Percentiles rank a stretch among this genome's conserved stretches.
These are phyloP conservation scores for Dendrolimus pini DNA, from an alignment of 2,888 invertebrate species.

Conservation along the genomic window DNA sequence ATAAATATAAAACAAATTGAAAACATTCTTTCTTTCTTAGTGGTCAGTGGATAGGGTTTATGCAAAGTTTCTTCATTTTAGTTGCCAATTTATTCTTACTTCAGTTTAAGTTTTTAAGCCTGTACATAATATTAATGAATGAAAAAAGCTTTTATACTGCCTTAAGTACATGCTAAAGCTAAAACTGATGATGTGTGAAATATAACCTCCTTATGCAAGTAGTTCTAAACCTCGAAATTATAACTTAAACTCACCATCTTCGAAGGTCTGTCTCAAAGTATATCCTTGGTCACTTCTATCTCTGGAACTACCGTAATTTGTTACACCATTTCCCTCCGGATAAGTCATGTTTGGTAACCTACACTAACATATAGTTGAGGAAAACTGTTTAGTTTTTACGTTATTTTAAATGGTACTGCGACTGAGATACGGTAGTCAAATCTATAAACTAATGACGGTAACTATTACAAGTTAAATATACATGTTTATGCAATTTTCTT, in stretches of 20 bases:
- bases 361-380: constrained; percentile 10
- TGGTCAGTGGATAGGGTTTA: too few species aligned
- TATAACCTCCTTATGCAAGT: neutral
- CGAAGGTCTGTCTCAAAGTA: constrained; percentile 45
- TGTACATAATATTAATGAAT: too few species aligned
- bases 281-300: constrained; percentile 24
- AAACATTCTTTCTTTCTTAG: too few species aligned
- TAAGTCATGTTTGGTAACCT: constrained; percentile 46
- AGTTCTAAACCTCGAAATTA: constrained; percentile 2
- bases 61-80: too few species aligned
- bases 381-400: neutral
- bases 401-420: constrained; percentile 9
- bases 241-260: constrained; percentile 41
- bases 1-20: too few species aligned
- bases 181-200: neutral
- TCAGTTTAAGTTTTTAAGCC: too few species aligned
- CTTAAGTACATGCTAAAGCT: neutral
- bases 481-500: too few species aligned
- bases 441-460: too few species aligned
- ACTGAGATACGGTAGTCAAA: too few species aligned
- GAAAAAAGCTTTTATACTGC: too few species aligned
- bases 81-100: too few species aligned
- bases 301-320: constrained; percentile 29
- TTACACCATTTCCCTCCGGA: constrained; percentile 38
- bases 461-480: too few species aligned